Evolutionary conservation across 2,888 invertebrate species (phyloP).

Genomic region (Mamestra brassicae): DNA sequence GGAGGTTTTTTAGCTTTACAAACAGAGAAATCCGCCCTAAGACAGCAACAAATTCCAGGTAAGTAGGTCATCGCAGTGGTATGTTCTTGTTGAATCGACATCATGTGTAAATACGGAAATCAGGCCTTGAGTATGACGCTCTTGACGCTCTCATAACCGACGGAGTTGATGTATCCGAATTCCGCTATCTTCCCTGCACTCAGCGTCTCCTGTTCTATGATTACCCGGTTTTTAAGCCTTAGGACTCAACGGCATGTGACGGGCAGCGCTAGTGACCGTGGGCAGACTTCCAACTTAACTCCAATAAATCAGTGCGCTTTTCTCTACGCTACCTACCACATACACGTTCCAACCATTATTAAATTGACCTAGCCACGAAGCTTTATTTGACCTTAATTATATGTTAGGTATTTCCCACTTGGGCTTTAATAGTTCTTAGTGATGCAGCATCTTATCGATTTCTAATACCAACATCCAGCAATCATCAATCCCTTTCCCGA

Average conservation of each 20-base stretch:
- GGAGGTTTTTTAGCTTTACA: too few relatives aligned
- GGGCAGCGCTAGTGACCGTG: conserved; percentile 62
- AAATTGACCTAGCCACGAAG: conserved; percentile 78
- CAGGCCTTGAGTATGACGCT: too few relatives aligned
- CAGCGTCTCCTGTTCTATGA: too few relatives aligned
- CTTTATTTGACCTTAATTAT: conserved; percentile 48
- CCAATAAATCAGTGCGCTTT: conserved; percentile 84
- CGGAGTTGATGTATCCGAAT: too few relatives aligned
- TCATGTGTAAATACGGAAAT: too few relatives aligned
- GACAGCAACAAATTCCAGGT: too few relatives aligned
- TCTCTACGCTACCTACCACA: conserved; percentile 68
- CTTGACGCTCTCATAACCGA: too few relatives aligned
- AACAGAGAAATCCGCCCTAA: too few relatives aligned
- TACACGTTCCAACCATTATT: conserved; percentile 83
- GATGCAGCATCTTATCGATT: neutral
- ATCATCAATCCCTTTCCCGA: neutral
- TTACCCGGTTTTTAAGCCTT: too few relatives aligned
- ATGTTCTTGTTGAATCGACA: too few relatives aligned
- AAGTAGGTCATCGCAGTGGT: too few relatives aligned
- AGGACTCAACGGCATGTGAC: conserved; percentile 66
- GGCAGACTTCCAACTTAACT: conserved; percentile 84
- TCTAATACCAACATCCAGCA: neutral
- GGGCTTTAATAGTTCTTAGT: neutral
- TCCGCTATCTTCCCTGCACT: too few relatives aligned
- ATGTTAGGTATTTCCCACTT: neutral